Evolutionary conservation across 2,888 invertebrate species (phyloP).

Genomic region (Calameuta pallipes): DNA sequence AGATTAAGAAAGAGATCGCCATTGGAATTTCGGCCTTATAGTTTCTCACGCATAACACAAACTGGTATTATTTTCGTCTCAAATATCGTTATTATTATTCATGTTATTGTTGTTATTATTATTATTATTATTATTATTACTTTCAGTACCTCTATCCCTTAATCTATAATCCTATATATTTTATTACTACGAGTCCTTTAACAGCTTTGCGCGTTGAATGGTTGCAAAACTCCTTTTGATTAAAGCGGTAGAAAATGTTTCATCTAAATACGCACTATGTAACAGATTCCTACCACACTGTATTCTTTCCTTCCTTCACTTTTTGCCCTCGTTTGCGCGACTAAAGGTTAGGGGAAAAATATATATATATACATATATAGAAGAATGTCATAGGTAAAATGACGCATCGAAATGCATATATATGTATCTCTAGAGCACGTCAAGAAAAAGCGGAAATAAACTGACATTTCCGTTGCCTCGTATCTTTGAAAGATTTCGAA

Average conservation of each 20-base stretch:
- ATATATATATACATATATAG: background rate
- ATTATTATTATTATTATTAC: background rate
- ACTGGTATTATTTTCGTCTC: background rate
- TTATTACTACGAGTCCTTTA: background rate
- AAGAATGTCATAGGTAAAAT: no score
- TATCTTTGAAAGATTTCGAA: background rate
- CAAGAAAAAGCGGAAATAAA: background rate
- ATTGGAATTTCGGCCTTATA: background rate
- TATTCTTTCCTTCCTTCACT: background rate
- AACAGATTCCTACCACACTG: background rate
- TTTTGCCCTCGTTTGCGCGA: background rate
- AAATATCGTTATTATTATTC: background rate
- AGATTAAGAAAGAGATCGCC: background rate
- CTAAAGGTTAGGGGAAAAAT: background rate
- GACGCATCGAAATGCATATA: no score
- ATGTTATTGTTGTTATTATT: background rate
- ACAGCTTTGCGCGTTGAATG: background rate
- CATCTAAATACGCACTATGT: background rate
- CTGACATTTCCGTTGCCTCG: background rate
- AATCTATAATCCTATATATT: no score
- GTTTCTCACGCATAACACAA: background rate
- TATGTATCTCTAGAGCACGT: background rate
- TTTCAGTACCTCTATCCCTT: background rate
- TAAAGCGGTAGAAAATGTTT: background rate
- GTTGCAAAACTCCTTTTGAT: background rate